Evolutionary conservation across 2,113 vertebrate species (phyloP).

Genomic region (Caretta caretta): DNA sequence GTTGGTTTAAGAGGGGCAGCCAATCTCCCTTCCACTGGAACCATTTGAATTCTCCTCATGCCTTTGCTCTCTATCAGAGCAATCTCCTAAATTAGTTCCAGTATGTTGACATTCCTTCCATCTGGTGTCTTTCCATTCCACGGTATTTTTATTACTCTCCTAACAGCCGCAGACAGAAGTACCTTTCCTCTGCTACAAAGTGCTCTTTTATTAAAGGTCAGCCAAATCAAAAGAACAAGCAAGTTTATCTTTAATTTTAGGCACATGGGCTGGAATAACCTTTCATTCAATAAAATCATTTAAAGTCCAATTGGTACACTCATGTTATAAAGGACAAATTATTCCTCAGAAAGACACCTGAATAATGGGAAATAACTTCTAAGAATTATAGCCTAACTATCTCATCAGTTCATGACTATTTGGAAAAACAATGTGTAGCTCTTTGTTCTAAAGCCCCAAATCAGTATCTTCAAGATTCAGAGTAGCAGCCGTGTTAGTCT

Average conservation of each 20-base stretch:
- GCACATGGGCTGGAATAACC: constrained; percentile 55
- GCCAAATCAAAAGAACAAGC: constrained; percentile 67
- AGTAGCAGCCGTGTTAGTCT: no score
- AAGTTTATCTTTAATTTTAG: constrained; percentile 68
- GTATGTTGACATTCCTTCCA: constrained; percentile 77
- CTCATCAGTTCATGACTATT: background rate
- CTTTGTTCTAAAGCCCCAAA: background rate
- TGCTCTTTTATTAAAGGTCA: constrained; percentile 75
- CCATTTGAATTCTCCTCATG: constrained; percentile 73
- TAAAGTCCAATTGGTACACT: constrained; percentile 48
- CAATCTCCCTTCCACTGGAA: constrained; percentile 55
- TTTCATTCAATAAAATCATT: constrained; percentile 71
- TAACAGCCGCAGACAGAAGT: constrained; percentile 73
- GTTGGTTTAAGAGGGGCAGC: constrained; percentile 73
- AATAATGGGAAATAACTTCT: constrained; percentile 24
- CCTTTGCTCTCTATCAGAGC: constrained; percentile 73
- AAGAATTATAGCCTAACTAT: background rate
- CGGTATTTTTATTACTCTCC: constrained; percentile 75
- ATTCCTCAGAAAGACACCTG: background rate
- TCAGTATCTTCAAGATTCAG: background rate
- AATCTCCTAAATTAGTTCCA: constrained; percentile 78
- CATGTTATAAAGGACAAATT: constrained; percentile 34
- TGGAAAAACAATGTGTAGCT: background rate
- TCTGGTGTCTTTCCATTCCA: constrained; percentile 72
- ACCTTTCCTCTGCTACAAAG: constrained; percentile 74